Base-by-base conservation (phyloP, 2,113 vertebrate species). In the Camelus bactrianus region DNA sequence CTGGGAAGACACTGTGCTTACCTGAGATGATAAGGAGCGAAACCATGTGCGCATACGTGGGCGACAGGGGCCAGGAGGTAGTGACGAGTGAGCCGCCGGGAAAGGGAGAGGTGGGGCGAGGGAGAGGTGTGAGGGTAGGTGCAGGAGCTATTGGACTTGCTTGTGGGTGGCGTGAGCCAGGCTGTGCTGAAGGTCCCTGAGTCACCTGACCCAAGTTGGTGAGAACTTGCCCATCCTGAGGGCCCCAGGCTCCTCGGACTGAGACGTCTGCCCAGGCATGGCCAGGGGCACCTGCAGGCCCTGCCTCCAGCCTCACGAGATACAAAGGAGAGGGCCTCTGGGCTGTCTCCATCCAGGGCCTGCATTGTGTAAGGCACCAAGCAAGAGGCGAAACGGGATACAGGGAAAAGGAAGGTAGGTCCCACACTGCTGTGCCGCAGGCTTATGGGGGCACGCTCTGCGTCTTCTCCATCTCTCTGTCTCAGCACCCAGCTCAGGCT, bases 131-230 rank as follows among this genome's bases (percentile, higher is more conserved):
- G 81, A n/a, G 56, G 12, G 38, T 3, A 16, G 62, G 77, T 5
- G 20, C 50, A 46, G 77, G 46, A 82, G 72, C 56, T 20, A 4
- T 19, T 52, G 62, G 70, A 89, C 38, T 30, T 38, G 52, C 32
- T 15, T 12, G n/a, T 48, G 48, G 86, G 72, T 2, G 32, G 72
- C 48, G 83, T 1, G 0, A 46, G 52, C 46, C 26, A 10, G 58
- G 26, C 67, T 50, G 67, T 90, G 50, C 35, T 15, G 24, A 70
- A 42, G 60, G 94, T 56, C 89, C 88, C 77, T 32, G 62, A 88
- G 54, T 94, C 76, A 69, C n/a, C 75, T 75, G 73, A 48, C 50
- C 87, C 72, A 89, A 28, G 17, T 46, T 9, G 50, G 86, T 73
- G 90, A 62, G 67, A 54, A 86, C 77, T 48, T 46, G 35, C 9